Percentiles rank a stretch among this genome's conserved stretches.
phyloP scores from a whole-genome alignment of 2,797 vertebrate genomes.

The Linurgus olivaceus region DNA sequence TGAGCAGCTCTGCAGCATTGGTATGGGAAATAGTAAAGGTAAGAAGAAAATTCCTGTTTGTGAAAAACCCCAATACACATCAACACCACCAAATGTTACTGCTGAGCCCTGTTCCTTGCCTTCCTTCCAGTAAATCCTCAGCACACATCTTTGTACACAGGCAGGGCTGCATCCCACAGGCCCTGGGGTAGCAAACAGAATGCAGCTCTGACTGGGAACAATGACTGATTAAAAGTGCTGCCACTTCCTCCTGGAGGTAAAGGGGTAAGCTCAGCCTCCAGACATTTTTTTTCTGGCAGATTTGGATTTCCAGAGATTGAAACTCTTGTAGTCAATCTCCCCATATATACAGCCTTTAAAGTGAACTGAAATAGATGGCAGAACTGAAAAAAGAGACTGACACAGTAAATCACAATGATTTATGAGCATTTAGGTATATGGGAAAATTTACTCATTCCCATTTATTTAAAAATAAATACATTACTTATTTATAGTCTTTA shows the following conservation, averaged over 20 bases:
- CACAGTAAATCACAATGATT: conserved; percentile 24
- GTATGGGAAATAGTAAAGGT: not conserved
- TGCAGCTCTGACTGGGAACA: not conserved
- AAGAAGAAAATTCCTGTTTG: not conserved
- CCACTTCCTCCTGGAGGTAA: not conserved
- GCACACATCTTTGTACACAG: not conserved
- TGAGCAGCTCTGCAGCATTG: not conserved
- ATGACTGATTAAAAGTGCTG: not conserved
- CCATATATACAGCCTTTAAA: not conserved
- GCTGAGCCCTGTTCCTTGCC: not conserved
- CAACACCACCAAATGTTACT: not conserved
- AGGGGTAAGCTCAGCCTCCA: not conserved
- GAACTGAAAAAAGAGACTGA: conserved; percentile 8
- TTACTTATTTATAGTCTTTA: conserved; percentile 12
- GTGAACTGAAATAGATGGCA: conserved; percentile 17
- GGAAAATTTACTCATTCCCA: conserved; percentile 2
- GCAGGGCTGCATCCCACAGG: not conserved
- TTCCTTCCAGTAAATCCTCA: not conserved
- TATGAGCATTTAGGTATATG: not conserved
- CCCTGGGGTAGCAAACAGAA: not conserved
- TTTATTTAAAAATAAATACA: conserved; percentile 35
- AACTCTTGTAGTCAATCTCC: not conserved
- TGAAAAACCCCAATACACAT: not conserved
- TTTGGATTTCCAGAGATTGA: conserved; percentile 37
- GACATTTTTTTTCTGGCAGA: not conserved